phyloP scores from a whole-genome alignment of 2,113 vertebrate genomes.

The Atrichornis clamosus region DNA sequence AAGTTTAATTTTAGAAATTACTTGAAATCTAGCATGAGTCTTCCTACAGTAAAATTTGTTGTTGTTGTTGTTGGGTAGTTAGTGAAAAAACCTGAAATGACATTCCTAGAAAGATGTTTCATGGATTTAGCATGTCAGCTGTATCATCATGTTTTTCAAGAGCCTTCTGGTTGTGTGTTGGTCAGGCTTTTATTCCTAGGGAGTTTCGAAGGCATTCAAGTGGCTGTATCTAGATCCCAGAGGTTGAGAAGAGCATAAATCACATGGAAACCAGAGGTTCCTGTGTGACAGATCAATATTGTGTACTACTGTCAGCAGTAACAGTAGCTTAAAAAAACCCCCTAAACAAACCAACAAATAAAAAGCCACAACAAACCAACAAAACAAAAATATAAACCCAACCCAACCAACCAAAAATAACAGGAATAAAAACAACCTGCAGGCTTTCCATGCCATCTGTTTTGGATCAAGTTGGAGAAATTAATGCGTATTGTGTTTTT shows the following conservation, averaged over 20 bases:
- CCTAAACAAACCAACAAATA: not conserved
- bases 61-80: not conserved
- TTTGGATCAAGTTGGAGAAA: not conserved
- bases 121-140: not conserved
- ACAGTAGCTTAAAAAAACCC: not conserved
- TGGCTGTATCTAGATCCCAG: not conserved
- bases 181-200: not conserved
- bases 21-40: not conserved
- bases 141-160: not conserved
- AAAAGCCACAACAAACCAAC: not conserved
- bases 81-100: not conserved
- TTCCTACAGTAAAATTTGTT: not conserved
- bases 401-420: not conserved
- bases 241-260: not conserved
- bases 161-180: not conserved
- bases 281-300: not conserved
- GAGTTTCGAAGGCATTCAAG: not conserved
- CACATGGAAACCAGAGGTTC: not conserved
- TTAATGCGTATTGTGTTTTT: not conserved
- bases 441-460: not conserved
- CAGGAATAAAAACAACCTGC: fast-evolving
- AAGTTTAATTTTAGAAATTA: not conserved
- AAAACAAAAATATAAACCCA: not conserved
- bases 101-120: not conserved
- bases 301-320: not conserved